A percentile compares a stretch with the other conserved stretches of the same genome.
phyloP scores from a whole-genome alignment of 1,140 invertebrate species.

The Hirudo medicinalis region DNA sequence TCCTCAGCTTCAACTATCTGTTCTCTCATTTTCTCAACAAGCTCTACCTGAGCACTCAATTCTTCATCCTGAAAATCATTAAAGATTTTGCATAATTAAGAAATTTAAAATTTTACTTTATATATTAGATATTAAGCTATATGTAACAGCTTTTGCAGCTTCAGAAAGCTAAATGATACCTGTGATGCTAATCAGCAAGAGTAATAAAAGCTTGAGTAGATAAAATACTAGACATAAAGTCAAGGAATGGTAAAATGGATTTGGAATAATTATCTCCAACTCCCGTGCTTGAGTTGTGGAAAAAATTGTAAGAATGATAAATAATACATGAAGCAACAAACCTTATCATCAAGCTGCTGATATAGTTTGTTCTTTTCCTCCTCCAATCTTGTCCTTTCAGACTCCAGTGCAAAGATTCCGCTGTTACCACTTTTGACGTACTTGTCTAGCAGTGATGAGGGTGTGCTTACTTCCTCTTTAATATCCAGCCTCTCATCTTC shows the following conservation, averaged over 20 bases:
- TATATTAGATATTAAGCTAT: too few species aligned
- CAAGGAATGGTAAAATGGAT: too few species aligned
- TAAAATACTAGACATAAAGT: neutral
- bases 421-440: constrained; percentile 27
- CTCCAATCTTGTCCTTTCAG: constrained; percentile 62
- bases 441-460: constrained; percentile 25
- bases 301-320: too few species aligned
- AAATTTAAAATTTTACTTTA: too few species aligned
- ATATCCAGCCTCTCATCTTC: constrained; percentile 81
- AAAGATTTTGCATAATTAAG: too few species aligned
- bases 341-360: constrained; percentile 90
- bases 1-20: constrained; percentile 96
- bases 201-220: neutral
- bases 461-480: constrained; percentile 40
- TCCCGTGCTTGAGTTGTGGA: too few species aligned
- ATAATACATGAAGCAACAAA: constrained; percentile 19
- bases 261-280: too few species aligned
- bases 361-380: constrained; percentile 53
- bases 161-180: too few species aligned
- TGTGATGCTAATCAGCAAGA: too few species aligned
- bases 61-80: constrained; percentile 64
- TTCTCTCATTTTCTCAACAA: constrained; percentile 90
- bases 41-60: constrained; percentile 90
- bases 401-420: constrained; percentile 48
- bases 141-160: too few species aligned